Evolutionary conservation across 2,113 vertebrate species (phyloP).

Genomic region (Corythornis vintsioides): DNA sequence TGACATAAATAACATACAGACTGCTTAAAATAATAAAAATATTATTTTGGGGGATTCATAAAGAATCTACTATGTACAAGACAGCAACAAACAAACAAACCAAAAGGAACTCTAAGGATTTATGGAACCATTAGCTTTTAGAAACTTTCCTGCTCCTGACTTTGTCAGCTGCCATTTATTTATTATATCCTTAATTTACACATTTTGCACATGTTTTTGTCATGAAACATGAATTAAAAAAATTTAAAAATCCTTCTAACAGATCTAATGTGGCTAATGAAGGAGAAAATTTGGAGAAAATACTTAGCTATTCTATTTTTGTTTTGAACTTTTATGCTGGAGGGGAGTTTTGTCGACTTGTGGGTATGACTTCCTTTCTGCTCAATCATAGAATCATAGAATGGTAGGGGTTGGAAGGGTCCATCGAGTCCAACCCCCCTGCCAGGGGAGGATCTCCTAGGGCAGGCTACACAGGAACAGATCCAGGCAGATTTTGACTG

Average conservation of each 20-base stretch:
- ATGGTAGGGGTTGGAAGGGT: too few species aligned
- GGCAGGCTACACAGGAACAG: too few species aligned
- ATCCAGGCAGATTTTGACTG: too few species aligned
- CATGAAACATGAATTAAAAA: background rate
- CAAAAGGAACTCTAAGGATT: background rate
- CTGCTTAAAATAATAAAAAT: background rate
- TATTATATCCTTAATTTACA: background rate
- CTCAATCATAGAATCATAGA: background rate
- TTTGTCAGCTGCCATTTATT: slow-evolving; percentile 7
- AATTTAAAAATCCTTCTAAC: background rate
- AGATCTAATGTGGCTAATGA: background rate
- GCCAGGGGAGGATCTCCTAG: too few species aligned
- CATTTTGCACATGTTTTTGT: background rate
- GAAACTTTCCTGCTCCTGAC: background rate
- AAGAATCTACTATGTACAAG: background rate
- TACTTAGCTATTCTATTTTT: background rate
- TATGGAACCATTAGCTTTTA: background rate
- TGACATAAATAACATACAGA: background rate
- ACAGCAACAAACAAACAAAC: background rate
- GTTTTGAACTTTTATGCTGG: background rate
- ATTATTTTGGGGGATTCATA: background rate
- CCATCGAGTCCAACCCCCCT: too few species aligned
- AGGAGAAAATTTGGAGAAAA: background rate
- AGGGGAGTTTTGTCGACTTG: background rate
- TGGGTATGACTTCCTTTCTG: background rate